A percentile compares a stretch with the other conserved stretches of the same genome.
These are phyloP conservation scores for Hydractinia echinata DNA, from an alignment of 30 jellyfish, hydroid and myxozoan genomes.

Conservation along the genomic window DNA sequence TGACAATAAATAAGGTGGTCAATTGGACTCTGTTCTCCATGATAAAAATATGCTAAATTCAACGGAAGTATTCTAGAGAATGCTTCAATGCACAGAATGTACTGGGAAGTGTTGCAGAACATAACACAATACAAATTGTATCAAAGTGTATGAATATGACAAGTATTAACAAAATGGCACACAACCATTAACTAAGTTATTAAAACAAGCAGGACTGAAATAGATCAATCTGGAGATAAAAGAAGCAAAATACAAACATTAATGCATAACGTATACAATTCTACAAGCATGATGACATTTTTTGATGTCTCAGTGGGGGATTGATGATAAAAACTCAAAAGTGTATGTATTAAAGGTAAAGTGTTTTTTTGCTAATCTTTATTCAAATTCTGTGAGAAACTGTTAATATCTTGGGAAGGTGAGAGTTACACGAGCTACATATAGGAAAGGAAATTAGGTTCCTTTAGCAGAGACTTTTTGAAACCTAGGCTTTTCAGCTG, in stretches of 20 bases:
- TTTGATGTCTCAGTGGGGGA: constrained; percentile 5
- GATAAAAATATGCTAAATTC: neutral
- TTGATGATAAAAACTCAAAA: constrained; percentile 16
- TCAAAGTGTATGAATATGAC: constrained; percentile 23
- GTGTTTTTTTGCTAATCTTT: neutral
- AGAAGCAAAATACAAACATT: neutral
- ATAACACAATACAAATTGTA: neutral
- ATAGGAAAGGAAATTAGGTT: no score
- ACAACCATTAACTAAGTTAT: neutral
- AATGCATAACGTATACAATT: neutral
- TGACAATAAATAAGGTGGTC: constrained; percentile 28
- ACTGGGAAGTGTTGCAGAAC: constrained; percentile 19
- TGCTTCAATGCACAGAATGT: neutral
- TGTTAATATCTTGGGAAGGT: no score
- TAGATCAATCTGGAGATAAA: neutral
- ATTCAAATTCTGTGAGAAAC: no score
- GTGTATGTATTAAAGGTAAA: constrained; percentile 15
- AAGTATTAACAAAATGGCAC: constrained; percentile 20
- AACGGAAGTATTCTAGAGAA: constrained; percentile 1
- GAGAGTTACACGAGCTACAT: no score
- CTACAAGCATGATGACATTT: neutral
- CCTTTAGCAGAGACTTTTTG: no score
- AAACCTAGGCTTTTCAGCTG: no score
- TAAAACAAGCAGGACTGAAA: neutral
- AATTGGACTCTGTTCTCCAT: neutral